Base-by-base conservation (phyloP, 2,113 vertebrate species). In the Phaethornis superciliosus region DNA sequence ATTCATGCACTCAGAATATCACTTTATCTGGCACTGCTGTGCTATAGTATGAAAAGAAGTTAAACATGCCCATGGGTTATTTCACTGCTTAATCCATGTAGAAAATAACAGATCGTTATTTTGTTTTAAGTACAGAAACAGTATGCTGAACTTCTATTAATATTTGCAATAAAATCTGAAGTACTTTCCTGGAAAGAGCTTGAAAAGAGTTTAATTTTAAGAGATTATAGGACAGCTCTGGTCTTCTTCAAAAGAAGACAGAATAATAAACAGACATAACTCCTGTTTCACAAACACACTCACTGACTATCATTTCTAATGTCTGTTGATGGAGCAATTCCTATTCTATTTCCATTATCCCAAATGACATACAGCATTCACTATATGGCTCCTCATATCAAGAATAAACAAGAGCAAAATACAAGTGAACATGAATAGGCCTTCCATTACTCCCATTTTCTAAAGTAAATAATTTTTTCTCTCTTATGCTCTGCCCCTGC, bases 251-350 rank as follows among this genome's bases (percentile, higher is more conserved):
- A 88, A 88, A 85, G 59, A 89, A 81, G 94, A 83, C 87, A 94
- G 95, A 94, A 88, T 93, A 83, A 95, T 96, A 96, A 96, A 95
- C 93, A 94, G 81, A 88, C 87, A 81, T 88, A 94, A 93, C 71
- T 95, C 63, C 74, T 85, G 76, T 95, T 87, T 95, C 85, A 88
- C 59, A 93, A 85, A 91, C 54, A 79, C 30, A 46, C 72, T 92
- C 14, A 1, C 81, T 58, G 72, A 86, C 78, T 89, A 20, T 71
- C 86, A 71, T 74, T 95, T 89, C 76, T 67, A 62, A 95, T 42
- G 21, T 80, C 55, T 47, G 67, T 63, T 85, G 78, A 79, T 95
- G 95, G 93, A 97, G 63, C 75, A 94, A 94, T 91, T 95, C 88
- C 88, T 96, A 88, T 91, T 95, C 89, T 94, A 78, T 95, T 94